Evolutionary conservation across 2,113 vertebrate genomes (phyloP).

Genomic region (Hymenochirus boettgeri): DNA sequence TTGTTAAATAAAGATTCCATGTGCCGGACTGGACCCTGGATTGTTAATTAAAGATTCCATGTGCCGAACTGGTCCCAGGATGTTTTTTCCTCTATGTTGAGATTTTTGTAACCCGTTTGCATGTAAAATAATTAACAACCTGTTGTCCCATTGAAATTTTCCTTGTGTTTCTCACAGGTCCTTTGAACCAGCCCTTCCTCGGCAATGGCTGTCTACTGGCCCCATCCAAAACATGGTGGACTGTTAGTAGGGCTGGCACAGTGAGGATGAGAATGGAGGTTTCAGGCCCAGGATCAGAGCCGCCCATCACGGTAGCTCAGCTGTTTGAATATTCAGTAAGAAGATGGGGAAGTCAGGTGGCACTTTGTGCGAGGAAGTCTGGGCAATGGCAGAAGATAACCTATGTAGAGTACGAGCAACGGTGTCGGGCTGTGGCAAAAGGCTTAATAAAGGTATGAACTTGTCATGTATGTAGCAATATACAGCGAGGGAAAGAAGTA

Average conservation of each 20-base stretch:
- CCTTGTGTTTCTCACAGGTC: not conserved
- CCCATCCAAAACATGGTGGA: conserved; percentile 59
- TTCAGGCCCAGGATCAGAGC: conserved; percentile 51
- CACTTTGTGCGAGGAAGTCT: conserved; percentile 53
- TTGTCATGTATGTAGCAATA: no score
- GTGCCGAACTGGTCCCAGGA: no score
- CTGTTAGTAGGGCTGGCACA: conserved; percentile 44
- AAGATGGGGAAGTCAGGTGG: conserved; percentile 47
- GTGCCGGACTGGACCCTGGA: no score
- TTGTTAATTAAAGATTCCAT: no score
- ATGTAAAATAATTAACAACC: no score
- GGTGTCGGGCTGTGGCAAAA: conserved; percentile 63
- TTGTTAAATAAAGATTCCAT: no score
- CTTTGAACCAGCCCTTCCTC: no score
- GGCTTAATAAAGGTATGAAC: conserved; percentile 72
- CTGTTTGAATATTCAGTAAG: conserved; percentile 60
- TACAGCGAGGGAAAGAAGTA: no score
- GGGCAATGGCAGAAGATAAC: conserved; percentile 53
- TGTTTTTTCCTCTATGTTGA: no score
- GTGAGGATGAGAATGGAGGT: conserved; percentile 61
- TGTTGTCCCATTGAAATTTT: no score
- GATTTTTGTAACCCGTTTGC: no score
- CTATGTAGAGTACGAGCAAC: conserved; percentile 60
- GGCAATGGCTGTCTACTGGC: conserved; percentile 31
- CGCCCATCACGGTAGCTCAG: conserved; percentile 63